phyloP scores from a whole-genome alignment of 1,140 invertebrate species.

The Zaprionus ghesquierei region DNA sequence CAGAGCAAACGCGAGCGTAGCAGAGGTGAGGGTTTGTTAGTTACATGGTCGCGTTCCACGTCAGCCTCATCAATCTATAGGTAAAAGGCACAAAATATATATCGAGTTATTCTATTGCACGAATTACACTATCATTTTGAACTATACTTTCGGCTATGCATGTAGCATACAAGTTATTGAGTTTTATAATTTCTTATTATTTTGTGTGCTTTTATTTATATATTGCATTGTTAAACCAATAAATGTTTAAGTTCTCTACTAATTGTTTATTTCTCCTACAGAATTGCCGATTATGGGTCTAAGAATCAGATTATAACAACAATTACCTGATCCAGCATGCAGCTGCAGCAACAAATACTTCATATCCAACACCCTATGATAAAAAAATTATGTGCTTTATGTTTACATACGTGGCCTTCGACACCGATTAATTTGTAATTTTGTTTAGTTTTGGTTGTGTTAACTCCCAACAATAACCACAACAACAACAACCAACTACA shows the following conservation, averaged over 20 bases:
- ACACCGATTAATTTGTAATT: conserved; percentile 66
- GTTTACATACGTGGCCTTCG: conserved; percentile 69
- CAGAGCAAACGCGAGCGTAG: conserved; percentile 82
- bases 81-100: conserved; percentile 83
- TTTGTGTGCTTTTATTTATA: conserved; percentile 71
- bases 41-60: conserved; percentile 86
- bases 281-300: conserved; percentile 84
- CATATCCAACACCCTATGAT: conserved; percentile 27
- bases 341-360: conserved; percentile 32
- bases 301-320: conserved; percentile 84
- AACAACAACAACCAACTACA: conserved; percentile 8
- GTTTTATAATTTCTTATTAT: conserved; percentile 46
- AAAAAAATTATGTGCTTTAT: conserved; percentile 59
- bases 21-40: conserved; percentile 86
- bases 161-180: neutral
- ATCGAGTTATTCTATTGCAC: conserved; percentile 29
- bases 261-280: conserved; percentile 48
- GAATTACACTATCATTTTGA: conserved; percentile 7
- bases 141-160: conserved; percentile 31
- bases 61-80: conserved; percentile 87
- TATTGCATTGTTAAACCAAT: conserved; percentile 33
- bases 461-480: neutral
- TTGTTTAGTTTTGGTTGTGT: conserved; percentile 18
- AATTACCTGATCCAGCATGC: conserved; percentile 74
- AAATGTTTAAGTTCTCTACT: conserved; percentile 12